Percentiles rank a stretch among this genome's conserved stretches.
These are phyloP conservation scores for Rhynchonycteris naso DNA, from an alignment of 2,797 vertebrate genomes.

Conservation along the genomic window DNA sequence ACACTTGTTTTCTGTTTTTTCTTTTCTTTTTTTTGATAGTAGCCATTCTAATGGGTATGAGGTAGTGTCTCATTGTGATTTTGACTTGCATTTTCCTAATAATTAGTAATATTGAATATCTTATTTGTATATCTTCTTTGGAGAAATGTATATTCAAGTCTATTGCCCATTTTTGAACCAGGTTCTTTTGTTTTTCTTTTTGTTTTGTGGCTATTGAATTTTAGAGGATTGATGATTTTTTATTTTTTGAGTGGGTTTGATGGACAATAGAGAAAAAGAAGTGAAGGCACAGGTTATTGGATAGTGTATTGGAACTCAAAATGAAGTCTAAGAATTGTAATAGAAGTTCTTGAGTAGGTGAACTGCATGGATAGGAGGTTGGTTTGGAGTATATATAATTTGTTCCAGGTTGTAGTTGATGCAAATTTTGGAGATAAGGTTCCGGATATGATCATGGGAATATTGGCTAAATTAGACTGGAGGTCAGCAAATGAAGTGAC, in stretches of 20 bases:
- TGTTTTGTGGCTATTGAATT: background rate
- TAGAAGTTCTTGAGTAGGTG: conserved; percentile 39
- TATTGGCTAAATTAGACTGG: background rate
- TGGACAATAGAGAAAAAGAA: conserved; percentile 7
- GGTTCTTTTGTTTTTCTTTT: background rate
- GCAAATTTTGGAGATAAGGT: background rate
- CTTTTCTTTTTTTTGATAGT: background rate
- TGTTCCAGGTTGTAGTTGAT: background rate
- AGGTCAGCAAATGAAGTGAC: background rate
- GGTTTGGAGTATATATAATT: conserved; percentile 4
- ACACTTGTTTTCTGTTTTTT: background rate
- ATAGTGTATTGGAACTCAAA: conserved; percentile 23
- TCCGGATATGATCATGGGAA: background rate
- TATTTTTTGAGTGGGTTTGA: conserved; percentile 54
- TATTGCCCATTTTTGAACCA: background rate
- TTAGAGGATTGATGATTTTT: background rate
- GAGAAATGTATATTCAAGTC: background rate
- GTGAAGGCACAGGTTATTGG: background rate
- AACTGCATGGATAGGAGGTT: background rate
- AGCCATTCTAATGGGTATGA: background rate
- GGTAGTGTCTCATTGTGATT: background rate
- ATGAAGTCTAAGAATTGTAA: conserved; percentile 5
- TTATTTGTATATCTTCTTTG: background rate
- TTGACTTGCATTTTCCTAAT: background rate
- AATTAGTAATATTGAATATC: background rate